Evolutionary conservation across 2,888 invertebrate species (phyloP), one percentile per base, ranked within the genome.

Genomic region (Harpalus rubripes): DNA sequence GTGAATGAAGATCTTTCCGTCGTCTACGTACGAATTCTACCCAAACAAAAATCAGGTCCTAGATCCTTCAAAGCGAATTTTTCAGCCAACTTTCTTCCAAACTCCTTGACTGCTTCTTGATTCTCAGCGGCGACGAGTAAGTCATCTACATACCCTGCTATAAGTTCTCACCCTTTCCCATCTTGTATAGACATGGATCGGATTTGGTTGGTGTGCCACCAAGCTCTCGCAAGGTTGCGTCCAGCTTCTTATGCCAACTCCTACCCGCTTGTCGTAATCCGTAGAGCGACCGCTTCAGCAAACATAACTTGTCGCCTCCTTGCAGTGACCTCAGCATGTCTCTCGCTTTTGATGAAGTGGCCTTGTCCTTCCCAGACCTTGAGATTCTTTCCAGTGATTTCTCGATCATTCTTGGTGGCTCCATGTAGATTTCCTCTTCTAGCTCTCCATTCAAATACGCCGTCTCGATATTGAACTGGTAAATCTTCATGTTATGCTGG

Each of bases 381-480:
- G 44, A 44, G 44, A 86, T 8, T 8, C 26, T 63, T 10, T 68
- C 8, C 7, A 87, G 81, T 81, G 83, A 85, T 18, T 81, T 56
- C 16, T 26, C 26, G 2, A 85, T 76, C 22, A 72, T 84, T 7
- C 86, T 74, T 41, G 85, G 85, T 15, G 32, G 56, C 56, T 85
- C 85, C 80, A 85, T 79, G 15, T 22, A 56, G 7, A 85, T 56
- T 32, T 56, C 56, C 32, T 85, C 79, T 15, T 85, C 22, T 0
- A 79, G n/a, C 7, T 76, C 63, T 1, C 82, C 81, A 15, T 82
- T 82, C 16, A 85, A 63, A 52, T 76, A 82, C 8, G 81, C 81
- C 0, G 52, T 68, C 7, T 15, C 63, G 0, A 81, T 52, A 59
- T 88, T 87, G 52, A 87, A 81, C n/a, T 89, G 88, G 61, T 85